Base-by-base conservation (phyloP, 1,140 invertebrate genomes). In the Argopecten irradians region DNA sequence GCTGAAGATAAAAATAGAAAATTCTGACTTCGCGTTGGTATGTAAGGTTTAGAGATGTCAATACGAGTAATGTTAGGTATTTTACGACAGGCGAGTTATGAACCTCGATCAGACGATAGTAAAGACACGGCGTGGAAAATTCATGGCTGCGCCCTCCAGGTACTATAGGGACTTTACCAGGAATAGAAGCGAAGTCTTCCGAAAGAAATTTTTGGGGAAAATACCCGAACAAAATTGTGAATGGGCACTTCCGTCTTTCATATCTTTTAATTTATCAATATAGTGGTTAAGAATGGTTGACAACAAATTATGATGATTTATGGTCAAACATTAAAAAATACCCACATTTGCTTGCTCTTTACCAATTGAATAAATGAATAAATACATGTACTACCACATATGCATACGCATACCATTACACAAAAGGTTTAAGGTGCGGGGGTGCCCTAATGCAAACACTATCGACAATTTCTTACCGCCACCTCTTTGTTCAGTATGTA, bases 1-100 rank as follows among this genome's bases (percentile, higher is more conserved):
- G 0, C 55, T 22, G n/a, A 71, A 71, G 55, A 71, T 71, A 71
- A 71, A 71, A 71, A 71, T 71, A 71, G 55, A 71, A 71, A 71
- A 71, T 2, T 71, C 55, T 71, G n/a, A 71, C 55, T 71, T 71
- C 55, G 55, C 55, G 55, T 71, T 71, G 55, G 55, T 71, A 71
- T 71, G 55, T 71, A 71, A 71, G 55, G 55, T 71, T 71, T 71
- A 71, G 28, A 71, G 55, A 71, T 71, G 55, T 71, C 55, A 71
- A 71, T 71, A 71, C 7, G 22, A 71, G 55, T 16, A 28, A 71
- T 71, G 55, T 28, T n/a, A 71, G 55, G 22, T 71, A 71, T 71
- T 71, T 71, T 71, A 71, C 55, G n/a, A 71, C 55, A 71, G 14
- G 55, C 16, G 5, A 2, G 43, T 16, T n/a, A 46, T n/a, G 55